Conservation (phyloP, 2,113 vertebrate genomes). For the Nycticorax nycticorax region DNA sequence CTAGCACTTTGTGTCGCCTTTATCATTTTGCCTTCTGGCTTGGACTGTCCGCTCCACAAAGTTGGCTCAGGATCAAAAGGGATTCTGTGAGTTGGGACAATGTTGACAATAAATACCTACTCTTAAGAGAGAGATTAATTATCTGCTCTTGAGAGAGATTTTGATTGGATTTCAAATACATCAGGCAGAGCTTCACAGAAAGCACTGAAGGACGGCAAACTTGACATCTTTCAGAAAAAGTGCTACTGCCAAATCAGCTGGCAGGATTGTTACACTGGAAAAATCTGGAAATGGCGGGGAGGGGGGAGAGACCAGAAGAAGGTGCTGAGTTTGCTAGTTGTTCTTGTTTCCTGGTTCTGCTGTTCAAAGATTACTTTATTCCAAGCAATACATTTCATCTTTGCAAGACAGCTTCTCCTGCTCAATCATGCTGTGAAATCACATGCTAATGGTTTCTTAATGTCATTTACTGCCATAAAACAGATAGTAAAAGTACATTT, state of each 20-base stretch:
- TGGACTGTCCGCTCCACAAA: neutral
- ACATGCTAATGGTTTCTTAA: slow-evolving; percentile 9
- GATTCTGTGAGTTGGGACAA: neutral
- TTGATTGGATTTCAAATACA: neutral
- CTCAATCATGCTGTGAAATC: slow-evolving; percentile 22
- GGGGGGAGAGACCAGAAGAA: neutral
- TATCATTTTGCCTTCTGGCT: neutral
- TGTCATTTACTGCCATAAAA: slow-evolving; percentile 34
- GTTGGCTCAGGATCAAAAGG: neutral
- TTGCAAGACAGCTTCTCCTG: neutral
- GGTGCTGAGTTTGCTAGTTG: neutral
- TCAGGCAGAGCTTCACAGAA: neutral
- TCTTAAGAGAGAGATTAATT: neutral
- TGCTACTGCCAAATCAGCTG: neutral
- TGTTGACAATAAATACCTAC: neutral
- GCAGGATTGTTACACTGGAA: neutral
- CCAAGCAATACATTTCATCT: neutral
- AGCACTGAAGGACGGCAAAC: neutral
- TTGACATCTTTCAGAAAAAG: neutral
- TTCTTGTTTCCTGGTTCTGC: neutral
- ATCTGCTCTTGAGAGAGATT: neutral
- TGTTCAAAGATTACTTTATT: neutral
- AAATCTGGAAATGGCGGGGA: neutral
- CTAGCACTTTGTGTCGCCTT: neutral
- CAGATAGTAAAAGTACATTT: slow-evolving; percentile 21